phyloP scores from a whole-genome alignment of 2,113 vertebrate species.

The Pithys albifrons region DNA sequence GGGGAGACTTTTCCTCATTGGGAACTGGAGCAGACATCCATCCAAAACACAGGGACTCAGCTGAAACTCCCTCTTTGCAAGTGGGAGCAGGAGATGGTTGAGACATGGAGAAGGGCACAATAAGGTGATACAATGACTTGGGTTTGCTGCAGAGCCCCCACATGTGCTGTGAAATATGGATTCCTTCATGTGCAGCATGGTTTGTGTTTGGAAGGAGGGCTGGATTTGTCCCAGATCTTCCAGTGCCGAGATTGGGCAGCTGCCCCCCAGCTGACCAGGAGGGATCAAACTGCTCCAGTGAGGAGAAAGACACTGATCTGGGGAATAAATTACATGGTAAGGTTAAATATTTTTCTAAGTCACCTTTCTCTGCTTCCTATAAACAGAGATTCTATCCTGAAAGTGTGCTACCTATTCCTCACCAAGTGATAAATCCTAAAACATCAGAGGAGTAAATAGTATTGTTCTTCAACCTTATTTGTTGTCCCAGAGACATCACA shows the following conservation, averaged over 20 bases:
- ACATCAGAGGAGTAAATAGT: neutral
- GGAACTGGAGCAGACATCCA: neutral
- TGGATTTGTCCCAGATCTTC: neutral
- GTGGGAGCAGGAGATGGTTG: neutral
- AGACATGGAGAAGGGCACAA: neutral
- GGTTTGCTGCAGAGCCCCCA: neutral
- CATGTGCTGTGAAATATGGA: neutral
- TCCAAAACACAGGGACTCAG: neutral
- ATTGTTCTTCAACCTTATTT: neutral
- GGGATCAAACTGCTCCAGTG: neutral
- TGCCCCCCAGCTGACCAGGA: neutral
- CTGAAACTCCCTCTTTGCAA: neutral
- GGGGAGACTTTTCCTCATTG: neutral
- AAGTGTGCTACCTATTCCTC: neutral
- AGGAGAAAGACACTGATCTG: neutral
- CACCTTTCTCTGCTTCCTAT: neutral
- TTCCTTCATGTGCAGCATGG: fast-evolving
- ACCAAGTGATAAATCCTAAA: neutral
- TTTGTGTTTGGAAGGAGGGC: neutral
- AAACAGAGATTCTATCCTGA: neutral
- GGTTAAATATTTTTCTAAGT: neutral
- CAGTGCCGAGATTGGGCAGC: neutral
- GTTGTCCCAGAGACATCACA: neutral
- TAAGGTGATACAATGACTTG: neutral
- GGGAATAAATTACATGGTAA: neutral